Evolutionary conservation across 2,888 invertebrate genomes (phyloP).

Genomic region (Drosophila nr. perissopoda): DNA sequence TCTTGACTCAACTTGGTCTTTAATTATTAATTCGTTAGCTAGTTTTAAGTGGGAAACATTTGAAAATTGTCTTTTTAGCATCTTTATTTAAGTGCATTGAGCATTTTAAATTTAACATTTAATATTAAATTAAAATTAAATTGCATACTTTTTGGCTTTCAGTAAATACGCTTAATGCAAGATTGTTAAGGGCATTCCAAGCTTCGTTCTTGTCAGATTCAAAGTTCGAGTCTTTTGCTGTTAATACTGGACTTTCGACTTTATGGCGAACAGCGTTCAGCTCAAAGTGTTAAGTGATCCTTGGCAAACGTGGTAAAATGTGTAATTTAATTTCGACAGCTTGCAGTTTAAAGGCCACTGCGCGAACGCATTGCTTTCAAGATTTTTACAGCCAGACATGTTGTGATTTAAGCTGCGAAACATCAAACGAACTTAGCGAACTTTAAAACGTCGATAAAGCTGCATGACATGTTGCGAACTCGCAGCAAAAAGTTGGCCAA

Average conservation of each 20-base stretch:
- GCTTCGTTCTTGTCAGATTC: background rate
- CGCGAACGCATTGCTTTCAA: conserved; percentile 19
- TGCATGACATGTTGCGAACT: conserved; percentile 18
- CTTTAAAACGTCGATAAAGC: conserved; percentile 57
- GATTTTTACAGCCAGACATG: conserved; percentile 45
- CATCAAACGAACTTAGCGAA: conserved; percentile 30
- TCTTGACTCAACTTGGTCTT: background rate
- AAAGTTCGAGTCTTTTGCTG: background rate
- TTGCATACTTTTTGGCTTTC: background rate
- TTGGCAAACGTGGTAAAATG: conserved; percentile 71
- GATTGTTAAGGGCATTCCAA: background rate
- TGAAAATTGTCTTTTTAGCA: no score
- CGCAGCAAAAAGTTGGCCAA: conserved; percentile 42
- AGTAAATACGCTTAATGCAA: background rate
- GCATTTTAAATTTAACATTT: no score
- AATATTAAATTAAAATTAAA: no score
- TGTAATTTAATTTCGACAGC: conserved; percentile 68
- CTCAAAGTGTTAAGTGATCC: conserved; percentile 62
- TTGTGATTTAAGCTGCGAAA: conserved; percentile 49
- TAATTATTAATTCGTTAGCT: background rate
- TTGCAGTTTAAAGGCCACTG: conserved; percentile 28
- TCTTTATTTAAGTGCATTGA: no score
- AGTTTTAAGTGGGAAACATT: background rate
- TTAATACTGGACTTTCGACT: conserved; percentile 11
- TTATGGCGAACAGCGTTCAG: conserved; percentile 45